Base-by-base conservation (phyloP, 2,797 vertebrate species). In the Neopelma chrysocephalum region DNA sequence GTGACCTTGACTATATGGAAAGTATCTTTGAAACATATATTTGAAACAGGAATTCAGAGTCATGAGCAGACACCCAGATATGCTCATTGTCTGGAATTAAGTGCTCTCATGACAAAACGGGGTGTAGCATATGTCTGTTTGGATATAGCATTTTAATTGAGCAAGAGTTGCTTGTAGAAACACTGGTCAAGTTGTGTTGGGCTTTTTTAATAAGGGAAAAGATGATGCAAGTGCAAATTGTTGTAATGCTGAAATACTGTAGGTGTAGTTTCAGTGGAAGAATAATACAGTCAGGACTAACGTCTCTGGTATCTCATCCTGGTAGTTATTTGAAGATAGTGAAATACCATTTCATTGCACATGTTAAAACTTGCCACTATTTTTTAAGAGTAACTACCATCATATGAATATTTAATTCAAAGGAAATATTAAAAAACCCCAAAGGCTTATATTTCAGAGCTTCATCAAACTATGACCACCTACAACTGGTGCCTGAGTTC, bases 211-310 rank as follows among this genome's bases (percentile, higher is more conserved):
- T 77, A 68, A 79, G 7, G 92, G 81, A 92, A 95, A 85, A 62
- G 70, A 85, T 96, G 90, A 97, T 61, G 82, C 85, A 95, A 96
- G 88, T 93, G 94, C 53, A 73, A 94, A 79, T 69, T 90, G n/a
- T 62, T 76, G 45, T 57, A 58, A 70, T 82, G 73, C 80, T 85
- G 90, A 95, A 94, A 95, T 65, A 56, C 69, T 75, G 93, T 85
- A 90, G 92, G 91, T 92, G 78, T 93, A 81, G 75, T 89, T 93
- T 92, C 86, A 91, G 77, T 64, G 56, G 53, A 68, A 64, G 54
- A 75, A 51, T 61, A 78, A 83, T 32, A 50, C 17, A 89, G n/a
- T 38, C 40, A 68, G 50, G 68, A 40, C 26, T 84, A 45, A 76
- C n/a, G 32, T 61, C 40, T 68, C 51, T 69, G 62, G 29, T 87